Evolutionary conservation across 2,797 vertebrate genomes (phyloP).

Genomic region (Percopsis omiscomaycus): DNA sequence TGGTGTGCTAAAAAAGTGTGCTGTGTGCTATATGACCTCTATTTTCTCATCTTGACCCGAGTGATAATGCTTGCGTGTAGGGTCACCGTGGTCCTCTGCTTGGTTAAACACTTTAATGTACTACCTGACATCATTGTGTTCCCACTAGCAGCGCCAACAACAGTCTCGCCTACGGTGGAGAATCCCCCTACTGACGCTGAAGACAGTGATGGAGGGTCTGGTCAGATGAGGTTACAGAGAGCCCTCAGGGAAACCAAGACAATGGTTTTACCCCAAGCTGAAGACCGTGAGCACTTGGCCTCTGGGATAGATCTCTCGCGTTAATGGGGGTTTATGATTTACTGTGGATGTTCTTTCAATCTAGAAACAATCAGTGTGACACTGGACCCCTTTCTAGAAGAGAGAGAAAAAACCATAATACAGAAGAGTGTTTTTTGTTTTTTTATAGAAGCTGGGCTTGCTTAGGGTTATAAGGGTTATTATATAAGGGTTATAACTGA

Average conservation of each 20-base stretch:
- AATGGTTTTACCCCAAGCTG: constrained; percentile 41
- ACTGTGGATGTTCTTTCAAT: constrained; percentile 63
- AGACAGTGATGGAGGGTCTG: constrained; percentile 52
- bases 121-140: constrained; percentile 44
- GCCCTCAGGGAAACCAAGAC: constrained; percentile 27
- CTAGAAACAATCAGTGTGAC: constrained; percentile 63
- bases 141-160: constrained; percentile 12
- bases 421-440: constrained; percentile 53
- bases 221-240: constrained; percentile 24
- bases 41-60: constrained; percentile 65
- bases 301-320: constrained; percentile 36
- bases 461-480: no score
- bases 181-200: constrained; percentile 20
- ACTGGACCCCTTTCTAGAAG: constrained; percentile 58
- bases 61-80: constrained; percentile 18
- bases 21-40: constrained; percentile 59
- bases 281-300: constrained; percentile 19
- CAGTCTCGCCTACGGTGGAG: not conserved
- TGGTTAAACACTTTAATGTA: constrained; percentile 63
- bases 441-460: constrained; percentile 31
- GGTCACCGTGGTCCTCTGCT: constrained; percentile 37
- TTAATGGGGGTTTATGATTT: constrained; percentile 67
- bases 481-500: constrained; percentile 60
- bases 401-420: constrained; percentile 59
- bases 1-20: constrained; percentile 42